These are phyloP conservation scores for Rosalia funebris DNA, from an alignment of 2,888 invertebrate species.

Conservation along the genomic window DNA sequence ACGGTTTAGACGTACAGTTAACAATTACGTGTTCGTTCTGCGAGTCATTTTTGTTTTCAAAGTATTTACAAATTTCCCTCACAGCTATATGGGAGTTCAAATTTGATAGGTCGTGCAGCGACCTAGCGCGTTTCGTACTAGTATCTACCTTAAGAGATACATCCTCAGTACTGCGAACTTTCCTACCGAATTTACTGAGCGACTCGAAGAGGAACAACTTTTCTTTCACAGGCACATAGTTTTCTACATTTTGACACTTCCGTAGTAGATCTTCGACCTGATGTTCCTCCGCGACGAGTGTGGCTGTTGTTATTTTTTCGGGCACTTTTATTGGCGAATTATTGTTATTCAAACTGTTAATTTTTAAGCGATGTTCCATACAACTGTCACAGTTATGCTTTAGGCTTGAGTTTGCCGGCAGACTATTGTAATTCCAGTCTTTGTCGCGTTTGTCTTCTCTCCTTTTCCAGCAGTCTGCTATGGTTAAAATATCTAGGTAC, in stretches of 20 bases:
- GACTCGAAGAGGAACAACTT: constrained; percentile 78
- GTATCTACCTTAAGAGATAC: constrained; percentile 63
- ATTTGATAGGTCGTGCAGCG: constrained; percentile 72
- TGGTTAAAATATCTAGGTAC: constrained; percentile 76
- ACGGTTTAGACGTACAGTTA: constrained; percentile 20
- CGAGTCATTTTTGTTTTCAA: constrained; percentile 67
- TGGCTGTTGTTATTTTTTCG: constrained; percentile 3
- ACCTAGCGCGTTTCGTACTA: constrained; percentile 70
- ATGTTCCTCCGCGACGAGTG: constrained; percentile 55
- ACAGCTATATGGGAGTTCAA: constrained; percentile 66
- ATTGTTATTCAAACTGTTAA: neutral
- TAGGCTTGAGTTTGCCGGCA: constrained; percentile 2
- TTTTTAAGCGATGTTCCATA: constrained; percentile 21
- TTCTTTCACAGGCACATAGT: constrained; percentile 77
- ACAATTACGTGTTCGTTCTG: constrained; percentile 26
- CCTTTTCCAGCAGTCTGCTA: constrained; percentile 62
- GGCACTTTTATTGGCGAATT: constrained; percentile 4
- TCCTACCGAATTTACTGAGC: constrained; percentile 70
- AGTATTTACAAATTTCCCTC: constrained; percentile 76
- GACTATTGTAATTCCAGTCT: constrained; percentile 55
- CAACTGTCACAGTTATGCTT: constrained; percentile 31
- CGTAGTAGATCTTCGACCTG: constrained; percentile 66
- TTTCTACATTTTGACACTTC: constrained; percentile 69
- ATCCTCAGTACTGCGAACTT: constrained; percentile 74
- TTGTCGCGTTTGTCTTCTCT: constrained; percentile 44